These are phyloP conservation scores for Melipona quadrifasciata DNA, from an alignment of 1,140 invertebrate genomes.

Conservation along the genomic window DNA sequence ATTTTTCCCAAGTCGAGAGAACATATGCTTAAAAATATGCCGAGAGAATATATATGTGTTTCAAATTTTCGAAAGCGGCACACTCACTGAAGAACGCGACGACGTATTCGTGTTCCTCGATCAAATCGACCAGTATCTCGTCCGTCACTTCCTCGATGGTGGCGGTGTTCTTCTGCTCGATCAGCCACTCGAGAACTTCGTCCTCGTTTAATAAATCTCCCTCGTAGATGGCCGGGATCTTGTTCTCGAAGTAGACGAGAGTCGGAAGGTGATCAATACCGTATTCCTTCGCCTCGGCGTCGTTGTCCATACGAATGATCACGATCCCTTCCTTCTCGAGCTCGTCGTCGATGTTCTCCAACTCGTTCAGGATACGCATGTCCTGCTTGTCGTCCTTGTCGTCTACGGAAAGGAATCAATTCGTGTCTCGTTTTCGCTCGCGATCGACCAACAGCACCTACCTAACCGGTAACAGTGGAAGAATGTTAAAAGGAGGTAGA, in stretches of 20 bases:
- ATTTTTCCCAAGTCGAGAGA: neutral
- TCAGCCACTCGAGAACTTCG: slow-evolving; percentile 94
- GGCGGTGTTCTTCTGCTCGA: slow-evolving; percentile 94
- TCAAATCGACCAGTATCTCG: slow-evolving; percentile 93
- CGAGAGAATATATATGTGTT: too few species aligned
- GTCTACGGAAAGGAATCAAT: slow-evolving; percentile 83
- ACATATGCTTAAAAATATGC: neutral
- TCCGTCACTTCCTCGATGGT: slow-evolving; percentile 98
- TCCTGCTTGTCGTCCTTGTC: slow-evolving; percentile 95
- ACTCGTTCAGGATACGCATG: slow-evolving; percentile 92
- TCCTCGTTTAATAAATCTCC: slow-evolving; percentile 96
- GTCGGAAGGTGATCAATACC: slow-evolving; percentile 95
- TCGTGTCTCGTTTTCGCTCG: slow-evolving; percentile 53
- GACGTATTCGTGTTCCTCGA: slow-evolving; percentile 96
- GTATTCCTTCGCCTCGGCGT: slow-evolving; percentile 93
- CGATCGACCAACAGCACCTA: slow-evolving; percentile 55
- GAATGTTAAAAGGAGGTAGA: slow-evolving; percentile 66
- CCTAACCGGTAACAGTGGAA: slow-evolving; percentile 64
- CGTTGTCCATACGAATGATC: slow-evolving; percentile 94
- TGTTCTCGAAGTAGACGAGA: slow-evolving; percentile 95
- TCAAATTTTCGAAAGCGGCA: neutral
- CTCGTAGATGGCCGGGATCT: slow-evolving; percentile 95
- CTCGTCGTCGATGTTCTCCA: slow-evolving; percentile 97
- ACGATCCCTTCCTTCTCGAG: slow-evolving; percentile 94
- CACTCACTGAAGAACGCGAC: slow-evolving; percentile 95